These are phyloP conservation scores for Asteroscopus sphinx DNA, from an alignment of 2,888 invertebrate genomes.

Conservation along the genomic window DNA sequence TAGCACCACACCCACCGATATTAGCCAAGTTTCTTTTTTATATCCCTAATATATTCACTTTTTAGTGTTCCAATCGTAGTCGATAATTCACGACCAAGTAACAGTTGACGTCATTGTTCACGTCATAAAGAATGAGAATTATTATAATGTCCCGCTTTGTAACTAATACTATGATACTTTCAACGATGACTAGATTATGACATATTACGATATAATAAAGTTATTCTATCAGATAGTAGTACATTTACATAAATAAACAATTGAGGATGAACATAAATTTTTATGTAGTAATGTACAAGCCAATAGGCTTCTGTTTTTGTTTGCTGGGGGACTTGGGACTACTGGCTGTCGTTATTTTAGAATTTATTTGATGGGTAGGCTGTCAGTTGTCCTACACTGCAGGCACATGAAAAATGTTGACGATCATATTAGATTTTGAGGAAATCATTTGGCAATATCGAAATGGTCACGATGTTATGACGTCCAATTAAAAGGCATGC, in stretches of 20 bases:
- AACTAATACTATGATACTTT: slow-evolving; percentile 51
- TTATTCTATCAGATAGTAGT: slow-evolving; percentile 48
- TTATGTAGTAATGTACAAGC: slow-evolving; percentile 28
- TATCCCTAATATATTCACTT: slow-evolving; percentile 68
- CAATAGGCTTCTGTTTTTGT: slow-evolving; percentile 40
- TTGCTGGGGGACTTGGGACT: slow-evolving; percentile 6
- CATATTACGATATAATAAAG: slow-evolving; percentile 54
- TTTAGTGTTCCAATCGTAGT: slow-evolving; percentile 65
- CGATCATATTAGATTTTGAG: neutral
- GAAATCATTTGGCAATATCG: slow-evolving; percentile 1
- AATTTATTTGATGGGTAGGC: slow-evolving; percentile 16
- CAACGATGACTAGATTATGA: slow-evolving; percentile 55
- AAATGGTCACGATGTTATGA: slow-evolving; percentile 1
- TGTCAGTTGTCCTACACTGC: neutral
- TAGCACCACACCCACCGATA: slow-evolving; percentile 43
- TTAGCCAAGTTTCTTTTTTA: slow-evolving; percentile 71
- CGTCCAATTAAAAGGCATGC: neutral
- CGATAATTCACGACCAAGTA: slow-evolving; percentile 55
- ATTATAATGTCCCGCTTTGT: slow-evolving; percentile 51
- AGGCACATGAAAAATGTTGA: neutral
- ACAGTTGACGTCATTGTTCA: slow-evolving; percentile 46
- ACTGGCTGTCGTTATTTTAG: slow-evolving; percentile 1
- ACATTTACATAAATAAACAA: slow-evolving; percentile 54
- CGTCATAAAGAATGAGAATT: slow-evolving; percentile 55
- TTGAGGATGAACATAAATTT: slow-evolving; percentile 34